Conservation (phyloP, 2,797 vertebrate genomes). For the Pampus argenteus region DNA sequence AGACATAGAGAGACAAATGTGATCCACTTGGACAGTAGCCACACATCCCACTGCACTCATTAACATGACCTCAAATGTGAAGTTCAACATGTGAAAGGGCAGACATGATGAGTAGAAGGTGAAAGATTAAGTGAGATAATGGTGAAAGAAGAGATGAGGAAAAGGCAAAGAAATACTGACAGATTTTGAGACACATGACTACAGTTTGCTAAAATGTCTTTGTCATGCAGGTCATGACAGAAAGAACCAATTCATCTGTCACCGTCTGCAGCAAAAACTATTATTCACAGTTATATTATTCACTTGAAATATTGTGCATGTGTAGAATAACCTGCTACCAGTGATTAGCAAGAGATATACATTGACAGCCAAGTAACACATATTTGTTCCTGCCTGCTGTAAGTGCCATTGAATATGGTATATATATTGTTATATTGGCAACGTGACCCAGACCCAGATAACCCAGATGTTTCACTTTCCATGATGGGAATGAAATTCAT, state of each 20-base stretch:
- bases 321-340: no score
- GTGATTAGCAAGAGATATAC: no score
- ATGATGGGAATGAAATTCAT: no score
- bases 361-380: no score
- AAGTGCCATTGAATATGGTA: no score
- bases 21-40: constrained; percentile 20
- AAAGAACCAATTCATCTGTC: constrained; percentile 5
- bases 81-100: not conserved
- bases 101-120: not conserved
- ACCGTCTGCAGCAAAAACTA: constrained; percentile 8
- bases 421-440: no score
- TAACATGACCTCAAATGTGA: constrained; percentile 27
- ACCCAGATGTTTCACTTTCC: no score
- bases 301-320: no score
- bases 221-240: constrained; percentile 6
- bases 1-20: not conserved
- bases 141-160: not conserved
- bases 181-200: not conserved
- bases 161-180: not conserved
- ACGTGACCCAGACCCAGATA: no score
- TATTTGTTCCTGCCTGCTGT: no score
- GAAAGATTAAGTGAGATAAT: constrained; percentile 1
- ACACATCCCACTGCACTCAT: constrained; percentile 17
- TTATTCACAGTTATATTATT: no score
- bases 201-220: not conserved